These are phyloP conservation scores for Euzophera pinguis DNA, from an alignment of 2,888 invertebrate species.

Conservation along the genomic window DNA sequence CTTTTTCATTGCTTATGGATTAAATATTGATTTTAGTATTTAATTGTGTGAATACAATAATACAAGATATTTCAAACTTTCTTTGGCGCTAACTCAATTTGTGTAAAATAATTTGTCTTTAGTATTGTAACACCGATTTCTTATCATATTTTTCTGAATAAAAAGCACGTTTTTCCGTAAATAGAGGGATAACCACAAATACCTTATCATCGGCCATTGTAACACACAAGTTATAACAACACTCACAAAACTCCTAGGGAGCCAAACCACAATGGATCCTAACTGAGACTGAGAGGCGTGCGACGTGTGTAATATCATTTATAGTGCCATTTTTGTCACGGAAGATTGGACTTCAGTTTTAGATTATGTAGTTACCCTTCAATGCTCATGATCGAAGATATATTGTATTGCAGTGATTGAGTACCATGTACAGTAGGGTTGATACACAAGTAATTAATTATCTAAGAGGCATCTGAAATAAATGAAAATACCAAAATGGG, in stretches of 20 bases:
- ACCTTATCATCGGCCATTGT: constrained; percentile 63
- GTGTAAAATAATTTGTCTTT: too few species aligned
- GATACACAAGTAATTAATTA: constrained; percentile 19
- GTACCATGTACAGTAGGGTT: constrained; percentile 39
- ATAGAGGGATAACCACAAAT: constrained; percentile 18
- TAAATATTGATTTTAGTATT: too few species aligned
- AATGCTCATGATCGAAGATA: constrained; percentile 53
- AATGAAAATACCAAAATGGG: too few species aligned
- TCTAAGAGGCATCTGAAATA: too few species aligned
- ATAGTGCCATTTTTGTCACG: constrained; percentile 56
- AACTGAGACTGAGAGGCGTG: constrained; percentile 54
- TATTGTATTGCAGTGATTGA: constrained; percentile 46
- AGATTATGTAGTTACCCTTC: constrained; percentile 59
- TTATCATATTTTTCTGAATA: too few species aligned
- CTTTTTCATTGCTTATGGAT: too few species aligned
- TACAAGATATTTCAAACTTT: too few species aligned
- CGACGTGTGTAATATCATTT: constrained; percentile 47
- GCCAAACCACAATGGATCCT: constrained; percentile 28
- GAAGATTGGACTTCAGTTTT: constrained; percentile 58
- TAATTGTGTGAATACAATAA: too few species aligned
- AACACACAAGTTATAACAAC: constrained; percentile 20
- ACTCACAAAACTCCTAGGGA: neutral
- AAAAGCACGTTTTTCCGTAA: neutral
- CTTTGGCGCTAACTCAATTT: too few species aligned
- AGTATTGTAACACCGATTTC: too few species aligned